Percentiles rank a stretch among this genome's conserved stretches.
Evolutionary conservation across 1,140 invertebrate genomes (phyloP).

Genomic region (Drosophila kurseongensis): DNA sequence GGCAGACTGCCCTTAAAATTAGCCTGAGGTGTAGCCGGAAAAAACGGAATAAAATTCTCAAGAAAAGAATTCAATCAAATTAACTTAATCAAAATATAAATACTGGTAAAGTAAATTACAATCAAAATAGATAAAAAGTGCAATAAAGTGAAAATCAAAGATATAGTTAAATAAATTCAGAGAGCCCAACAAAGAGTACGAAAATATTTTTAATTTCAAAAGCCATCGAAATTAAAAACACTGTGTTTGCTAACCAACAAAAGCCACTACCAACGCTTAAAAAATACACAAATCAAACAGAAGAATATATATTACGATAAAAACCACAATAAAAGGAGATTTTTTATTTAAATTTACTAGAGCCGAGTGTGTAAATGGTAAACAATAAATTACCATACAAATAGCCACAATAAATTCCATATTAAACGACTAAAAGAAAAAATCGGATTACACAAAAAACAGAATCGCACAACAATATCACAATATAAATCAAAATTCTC

Average conservation of each 20-base stretch:
- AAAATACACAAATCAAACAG: conserved; percentile 15
- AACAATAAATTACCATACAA: conserved; percentile 16
- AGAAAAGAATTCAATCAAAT: background rate
- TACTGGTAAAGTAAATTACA: background rate
- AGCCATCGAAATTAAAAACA: background rate
- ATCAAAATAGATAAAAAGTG: conserved; percentile 2
- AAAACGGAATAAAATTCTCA: background rate
- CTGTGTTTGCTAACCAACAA: background rate
- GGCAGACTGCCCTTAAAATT: conserved; percentile 23
- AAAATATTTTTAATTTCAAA: background rate
- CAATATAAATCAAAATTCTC: conserved; percentile 18
- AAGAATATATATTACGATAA: background rate
- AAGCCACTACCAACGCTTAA: conserved; percentile 1
- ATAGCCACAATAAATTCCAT: conserved; percentile 14
- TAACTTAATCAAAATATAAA: conserved; percentile 4
- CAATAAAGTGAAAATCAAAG: background rate
- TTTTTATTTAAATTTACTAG: conserved; percentile 1
- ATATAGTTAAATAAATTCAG: background rate
- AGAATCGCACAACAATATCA: conserved; percentile 1
- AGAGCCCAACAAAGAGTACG: background rate
- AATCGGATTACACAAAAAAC: conserved; percentile 18
- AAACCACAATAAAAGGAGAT: background rate
- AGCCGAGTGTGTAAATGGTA: background rate
- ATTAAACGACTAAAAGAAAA: background rate
- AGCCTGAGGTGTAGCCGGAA: conserved; percentile 17